phyloP scores from a whole-genome alignment of 2,888 invertebrate genomes.

The Andrena bicolor region DNA sequence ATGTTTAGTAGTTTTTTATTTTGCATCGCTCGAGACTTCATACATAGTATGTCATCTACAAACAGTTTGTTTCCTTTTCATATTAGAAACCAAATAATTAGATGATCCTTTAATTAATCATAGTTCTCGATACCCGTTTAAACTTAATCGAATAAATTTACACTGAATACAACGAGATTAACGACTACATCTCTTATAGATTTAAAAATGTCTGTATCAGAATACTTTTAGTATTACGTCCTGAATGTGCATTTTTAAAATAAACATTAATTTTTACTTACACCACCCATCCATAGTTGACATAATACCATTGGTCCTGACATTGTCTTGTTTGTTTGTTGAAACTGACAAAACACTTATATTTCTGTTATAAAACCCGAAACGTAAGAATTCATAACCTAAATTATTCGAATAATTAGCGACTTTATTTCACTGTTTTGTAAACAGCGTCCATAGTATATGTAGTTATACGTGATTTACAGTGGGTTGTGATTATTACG shows the following conservation, averaged over 20 bases:
- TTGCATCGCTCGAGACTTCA: too few species aligned
- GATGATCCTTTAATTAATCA: too few species aligned
- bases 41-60: too few species aligned
- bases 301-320: slow-evolving; percentile 86
- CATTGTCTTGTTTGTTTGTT: slow-evolving; percentile 60
- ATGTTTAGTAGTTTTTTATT: too few species aligned
- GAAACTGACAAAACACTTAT: slow-evolving; percentile 35
- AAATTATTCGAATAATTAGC: neutral
- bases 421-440: neutral
- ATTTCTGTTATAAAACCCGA: slow-evolving; percentile 26
- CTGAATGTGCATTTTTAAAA: neutral
- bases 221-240: neutral
- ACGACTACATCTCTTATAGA: neutral
- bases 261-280: slow-evolving; percentile 85
- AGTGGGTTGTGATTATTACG: too few species aligned
- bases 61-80: too few species aligned
- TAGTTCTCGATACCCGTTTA: too few species aligned
- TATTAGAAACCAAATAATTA: too few species aligned
- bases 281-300: slow-evolving; percentile 97
- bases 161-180: too few species aligned
- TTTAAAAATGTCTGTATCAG: neutral
- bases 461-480: neutral
- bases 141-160: too few species aligned
- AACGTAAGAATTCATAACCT: slow-evolving; percentile 13
- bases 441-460: slow-evolving; percentile 3